phyloP scores from a whole-genome alignment of 2,888 invertebrate species.

The Trachelus tabidus region DNA sequence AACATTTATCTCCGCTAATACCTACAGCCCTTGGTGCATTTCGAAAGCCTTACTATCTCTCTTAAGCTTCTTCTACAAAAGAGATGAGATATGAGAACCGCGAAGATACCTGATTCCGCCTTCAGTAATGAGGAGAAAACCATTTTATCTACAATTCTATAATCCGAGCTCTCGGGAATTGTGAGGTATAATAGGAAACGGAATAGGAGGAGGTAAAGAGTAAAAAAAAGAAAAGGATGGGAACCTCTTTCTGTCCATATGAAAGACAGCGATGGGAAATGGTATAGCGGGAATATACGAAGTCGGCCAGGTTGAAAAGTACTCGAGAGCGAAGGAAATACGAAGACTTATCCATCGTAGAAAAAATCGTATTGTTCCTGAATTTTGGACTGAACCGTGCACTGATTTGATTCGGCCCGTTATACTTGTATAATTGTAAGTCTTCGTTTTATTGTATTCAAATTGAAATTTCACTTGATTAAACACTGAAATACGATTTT shows the following conservation, averaged over 20 bases:
- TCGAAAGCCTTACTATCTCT: constrained; percentile 9
- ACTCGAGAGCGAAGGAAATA: not conserved
- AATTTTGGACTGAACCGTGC: not conserved
- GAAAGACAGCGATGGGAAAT: not conserved
- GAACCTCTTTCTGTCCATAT: not conserved
- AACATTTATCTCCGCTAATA: constrained; percentile 3
- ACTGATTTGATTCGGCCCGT: not conserved
- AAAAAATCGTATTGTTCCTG: not conserved
- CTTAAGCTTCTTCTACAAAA: constrained; percentile 14
- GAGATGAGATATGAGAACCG: constrained; percentile 18
- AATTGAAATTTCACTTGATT: not conserved
- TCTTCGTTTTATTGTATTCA: not conserved
- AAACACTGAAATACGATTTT: not conserved
- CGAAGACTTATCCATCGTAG: not conserved
- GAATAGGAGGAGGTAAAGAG: constrained; percentile 9
- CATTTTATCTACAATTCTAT: constrained; percentile 27
- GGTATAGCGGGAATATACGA: not conserved
- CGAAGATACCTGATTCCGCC: constrained; percentile 18
- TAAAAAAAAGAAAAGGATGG: not conserved
- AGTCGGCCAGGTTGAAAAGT: not conserved
- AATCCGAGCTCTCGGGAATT: constrained; percentile 24
- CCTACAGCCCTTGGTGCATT: not conserved
- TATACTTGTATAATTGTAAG: not conserved
- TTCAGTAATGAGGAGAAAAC: constrained; percentile 27
- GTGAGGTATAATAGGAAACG: constrained; percentile 22